Conservation (phyloP, 2,888 invertebrate genomes). For the Dryadula phaetusa region DNA sequence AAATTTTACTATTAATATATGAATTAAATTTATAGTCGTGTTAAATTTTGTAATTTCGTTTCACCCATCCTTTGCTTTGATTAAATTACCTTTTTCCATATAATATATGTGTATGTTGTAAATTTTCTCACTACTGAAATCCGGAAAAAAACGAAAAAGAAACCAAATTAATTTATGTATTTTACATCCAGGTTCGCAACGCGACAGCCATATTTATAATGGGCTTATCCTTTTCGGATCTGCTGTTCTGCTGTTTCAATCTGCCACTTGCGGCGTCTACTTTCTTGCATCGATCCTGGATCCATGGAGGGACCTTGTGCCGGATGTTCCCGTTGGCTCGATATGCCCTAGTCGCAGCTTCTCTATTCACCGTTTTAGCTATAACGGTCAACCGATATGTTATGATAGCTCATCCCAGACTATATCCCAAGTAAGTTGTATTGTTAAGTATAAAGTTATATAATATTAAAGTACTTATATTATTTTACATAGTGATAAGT, state of each 20-base stretch:
- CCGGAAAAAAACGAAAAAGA: too few relatives aligned
- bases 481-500: neutral
- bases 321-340: constrained; percentile 89
- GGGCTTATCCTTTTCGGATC: constrained; percentile 90
- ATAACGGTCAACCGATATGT: constrained; percentile 93
- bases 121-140: too few relatives aligned
- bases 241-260: constrained; percentile 92
- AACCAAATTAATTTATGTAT: constrained; percentile 15
- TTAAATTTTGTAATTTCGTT: neutral
- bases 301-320: constrained; percentile 87
- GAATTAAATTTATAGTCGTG: neutral
- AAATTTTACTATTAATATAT: neutral
- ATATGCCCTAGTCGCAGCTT: constrained; percentile 90
- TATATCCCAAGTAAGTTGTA: constrained; percentile 89
- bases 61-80: neutral
- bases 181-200: constrained; percentile 87
- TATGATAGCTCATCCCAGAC: constrained; percentile 91
- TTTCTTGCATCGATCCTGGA: constrained; percentile 89
- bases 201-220: constrained; percentile 94
- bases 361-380: constrained; percentile 90
- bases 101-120: too few relatives aligned
- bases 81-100: too few relatives aligned
- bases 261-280: constrained; percentile 91
- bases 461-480: too few relatives aligned
- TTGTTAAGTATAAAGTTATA: neutral